Percentiles rank a stretch among this genome's conserved stretches.
phyloP scores from a whole-genome alignment of 2,888 invertebrate genomes.

The Habrosyne pyritoides region DNA sequence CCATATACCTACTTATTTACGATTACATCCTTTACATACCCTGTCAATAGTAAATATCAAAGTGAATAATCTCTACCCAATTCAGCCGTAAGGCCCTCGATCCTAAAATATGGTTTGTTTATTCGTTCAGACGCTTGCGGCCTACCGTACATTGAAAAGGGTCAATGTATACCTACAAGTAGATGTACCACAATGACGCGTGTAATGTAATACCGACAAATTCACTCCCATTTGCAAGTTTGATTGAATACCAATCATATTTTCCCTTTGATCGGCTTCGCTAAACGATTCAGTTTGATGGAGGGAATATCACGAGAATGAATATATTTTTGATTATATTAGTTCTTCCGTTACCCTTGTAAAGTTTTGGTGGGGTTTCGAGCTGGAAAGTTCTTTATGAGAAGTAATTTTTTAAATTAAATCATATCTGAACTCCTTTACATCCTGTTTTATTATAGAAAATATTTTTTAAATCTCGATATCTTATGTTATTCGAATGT shows the following conservation, averaged over 20 bases:
- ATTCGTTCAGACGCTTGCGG: slow-evolving; percentile 20
- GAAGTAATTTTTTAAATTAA: not conserved
- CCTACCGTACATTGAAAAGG: slow-evolving; percentile 34
- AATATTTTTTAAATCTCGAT: too few species aligned
- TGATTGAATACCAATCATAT: slow-evolving; percentile 24
- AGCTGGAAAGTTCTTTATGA: too few species aligned
- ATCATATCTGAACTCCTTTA: too few species aligned
- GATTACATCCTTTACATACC: not conserved
- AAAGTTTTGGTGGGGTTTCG: not conserved
- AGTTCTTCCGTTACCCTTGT: not conserved
- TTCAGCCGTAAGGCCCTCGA: not conserved
- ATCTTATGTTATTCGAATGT: too few species aligned
- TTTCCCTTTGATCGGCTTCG: slow-evolving; percentile 22
- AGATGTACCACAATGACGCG: slow-evolving; percentile 20
- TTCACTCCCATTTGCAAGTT: slow-evolving; percentile 21
- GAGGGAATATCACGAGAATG: slow-evolving; percentile 15
- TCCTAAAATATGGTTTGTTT: slow-evolving; percentile 16
- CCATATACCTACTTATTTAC: not conserved
- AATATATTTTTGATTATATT: slow-evolving; percentile 15
- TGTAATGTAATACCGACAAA: slow-evolving; percentile 31
- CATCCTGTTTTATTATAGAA: too few species aligned
- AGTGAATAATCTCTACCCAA: not conserved
- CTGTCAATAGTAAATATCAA: not conserved
- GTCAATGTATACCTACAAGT: slow-evolving; percentile 16
- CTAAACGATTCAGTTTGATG: slow-evolving; percentile 24